Conservation (phyloP, 2,797 vertebrate genomes). For the Malacoraja senta region DNA sequence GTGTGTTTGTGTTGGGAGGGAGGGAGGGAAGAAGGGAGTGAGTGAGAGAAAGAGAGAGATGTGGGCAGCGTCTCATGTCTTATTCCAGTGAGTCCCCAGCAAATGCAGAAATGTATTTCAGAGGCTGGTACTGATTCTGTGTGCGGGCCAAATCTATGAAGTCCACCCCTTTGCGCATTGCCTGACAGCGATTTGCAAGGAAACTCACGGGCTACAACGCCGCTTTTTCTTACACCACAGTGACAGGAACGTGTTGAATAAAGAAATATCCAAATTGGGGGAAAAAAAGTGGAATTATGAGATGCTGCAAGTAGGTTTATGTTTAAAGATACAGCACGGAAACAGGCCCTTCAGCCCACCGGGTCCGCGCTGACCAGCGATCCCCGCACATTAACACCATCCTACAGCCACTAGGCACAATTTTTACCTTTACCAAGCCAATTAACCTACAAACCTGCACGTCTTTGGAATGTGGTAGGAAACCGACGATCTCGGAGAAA, state of each 20-base stretch:
- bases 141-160: neutral
- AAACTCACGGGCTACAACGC: neutral
- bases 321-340: too few species aligned
- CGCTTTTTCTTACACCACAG: too few species aligned
- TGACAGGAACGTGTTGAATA: neutral
- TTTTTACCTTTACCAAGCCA: too few species aligned
- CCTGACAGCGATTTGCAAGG: neutral
- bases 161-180: neutral
- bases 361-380: too few species aligned
- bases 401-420: too few species aligned
- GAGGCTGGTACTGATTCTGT: neutral
- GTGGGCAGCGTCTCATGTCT: neutral
- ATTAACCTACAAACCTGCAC: too few species aligned
- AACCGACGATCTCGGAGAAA: too few species aligned
- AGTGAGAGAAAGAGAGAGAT: neutral
- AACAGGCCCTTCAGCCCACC: too few species aligned
- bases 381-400: too few species aligned
- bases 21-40: neutral
- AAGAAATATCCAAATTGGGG: neutral
- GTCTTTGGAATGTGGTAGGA: too few species aligned
- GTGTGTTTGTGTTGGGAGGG: neutral
- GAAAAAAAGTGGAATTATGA: neutral
- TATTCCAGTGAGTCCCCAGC: neutral
- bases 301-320: neutral
- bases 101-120: neutral